Base-by-base conservation (phyloP, 2,113 vertebrate species). In the Phylloscopus whistleri region DNA sequence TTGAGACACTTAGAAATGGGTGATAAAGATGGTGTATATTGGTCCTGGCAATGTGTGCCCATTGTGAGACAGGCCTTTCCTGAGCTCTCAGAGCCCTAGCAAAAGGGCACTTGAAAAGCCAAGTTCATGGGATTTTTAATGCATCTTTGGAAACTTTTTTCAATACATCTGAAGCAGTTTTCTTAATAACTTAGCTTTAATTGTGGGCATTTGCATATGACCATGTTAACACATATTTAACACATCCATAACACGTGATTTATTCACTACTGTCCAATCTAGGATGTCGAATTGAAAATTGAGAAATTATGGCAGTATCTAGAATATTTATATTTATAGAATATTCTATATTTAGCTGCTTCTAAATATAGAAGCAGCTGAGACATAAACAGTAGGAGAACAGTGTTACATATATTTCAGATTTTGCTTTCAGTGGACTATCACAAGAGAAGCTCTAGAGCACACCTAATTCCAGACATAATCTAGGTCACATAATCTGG, bases 61-160 rank as follows among this genome's bases (percentile, higher is more conserved):
- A 3, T 41, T 2, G 0, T 49, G 21, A 41, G 48, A 48, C 1
- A 4, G 24, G 24, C n/a, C 41, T 55, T 70, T 58, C 56, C 44
- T 55, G 66, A 56, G 55, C n/a, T 73, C 56, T 72, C 5, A 4
- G 55, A 87, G 53, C 21, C 48, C 21, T 41, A 5, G 58, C 22
- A 46, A 64, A 82, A 72, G 33, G 41, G 21, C 33, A 44, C 3
- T 9, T 48, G 48, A 70, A 74, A 66, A 73, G 30, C n/a, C 49
- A 49, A 23, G 13, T 14, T 67, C 35, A 16, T 80, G 26, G 9
- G 3, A 2, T 37, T 73, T 85, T 96, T 72, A 58, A 51, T 68
- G 44, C 39, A 55, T 44, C 35, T 63, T 58, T 90, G 63, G 31
- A 60, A 70, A 52, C 17, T 60, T 51, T n/a, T 78, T 79, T 69